Percentiles rank a stretch among this genome's conserved stretches.
phyloP scores from a whole-genome alignment of 2,797 vertebrate species.

The Centroberyx gerrardi region DNA sequence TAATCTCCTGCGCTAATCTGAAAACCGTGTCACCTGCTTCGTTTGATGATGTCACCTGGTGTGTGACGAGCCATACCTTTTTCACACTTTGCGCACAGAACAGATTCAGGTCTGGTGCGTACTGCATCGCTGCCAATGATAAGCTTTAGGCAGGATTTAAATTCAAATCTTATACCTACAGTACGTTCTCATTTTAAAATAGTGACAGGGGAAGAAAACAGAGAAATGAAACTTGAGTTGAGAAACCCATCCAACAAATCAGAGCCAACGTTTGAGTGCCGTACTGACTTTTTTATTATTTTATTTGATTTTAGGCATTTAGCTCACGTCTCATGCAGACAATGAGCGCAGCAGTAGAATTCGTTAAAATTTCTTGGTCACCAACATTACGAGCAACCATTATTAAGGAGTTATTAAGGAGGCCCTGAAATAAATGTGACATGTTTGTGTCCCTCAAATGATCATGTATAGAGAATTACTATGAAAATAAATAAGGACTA shows the following conservation, averaged over 20 bases:
- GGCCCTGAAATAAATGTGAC: neutral
- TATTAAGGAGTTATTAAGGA: too few relatives aligned
- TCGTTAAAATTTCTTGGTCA: neutral
- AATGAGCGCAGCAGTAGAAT: neutral
- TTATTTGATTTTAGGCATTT: too few relatives aligned
- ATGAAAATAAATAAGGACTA: neutral
- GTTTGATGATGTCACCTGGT: conserved; percentile 47
- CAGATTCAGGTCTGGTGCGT: conserved; percentile 41
- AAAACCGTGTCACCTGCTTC: conserved; percentile 58
- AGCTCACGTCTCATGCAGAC: neutral
- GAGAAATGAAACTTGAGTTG: neutral
- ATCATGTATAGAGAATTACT: too few relatives aligned
- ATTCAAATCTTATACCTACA: neutral
- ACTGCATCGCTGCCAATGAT: conserved; percentile 33
- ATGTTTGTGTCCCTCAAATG: too few relatives aligned
- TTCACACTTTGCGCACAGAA: conserved; percentile 47
- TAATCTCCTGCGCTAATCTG: conserved; percentile 65
- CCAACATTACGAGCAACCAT: neutral
- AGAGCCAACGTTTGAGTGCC: conserved; percentile 2
- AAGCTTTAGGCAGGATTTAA: conserved; percentile 42
- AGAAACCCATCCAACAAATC: too few relatives aligned
- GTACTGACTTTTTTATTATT: neutral
- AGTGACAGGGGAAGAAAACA: neutral
- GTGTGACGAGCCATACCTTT: conserved; percentile 44
- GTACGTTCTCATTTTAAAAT: conserved; percentile 10